Evolutionary conservation across 2,888 invertebrate genomes (phyloP).

Genomic region (Hermodice carunculata): DNA sequence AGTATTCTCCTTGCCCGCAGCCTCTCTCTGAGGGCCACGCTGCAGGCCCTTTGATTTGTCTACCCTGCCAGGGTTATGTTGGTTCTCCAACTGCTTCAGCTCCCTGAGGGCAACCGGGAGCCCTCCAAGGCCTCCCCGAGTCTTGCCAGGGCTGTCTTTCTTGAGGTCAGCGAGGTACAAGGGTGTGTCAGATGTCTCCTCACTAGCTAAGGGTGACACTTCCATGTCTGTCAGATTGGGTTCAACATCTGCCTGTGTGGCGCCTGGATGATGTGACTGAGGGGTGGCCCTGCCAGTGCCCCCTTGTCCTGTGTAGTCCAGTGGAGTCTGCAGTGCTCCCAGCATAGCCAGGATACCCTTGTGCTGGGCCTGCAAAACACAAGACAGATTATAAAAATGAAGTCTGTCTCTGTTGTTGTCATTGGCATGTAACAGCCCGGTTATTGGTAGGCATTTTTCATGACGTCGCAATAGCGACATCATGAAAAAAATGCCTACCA

Average conservation of each 20-base stretch:
- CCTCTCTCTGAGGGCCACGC: too few species aligned
- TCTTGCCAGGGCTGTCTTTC: too few species aligned
- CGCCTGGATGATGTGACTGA: neutral
- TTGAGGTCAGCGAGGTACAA: slow-evolving; percentile 19
- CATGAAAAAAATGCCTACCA: too few species aligned
- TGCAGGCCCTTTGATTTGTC: too few species aligned
- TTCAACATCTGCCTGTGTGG: neutral
- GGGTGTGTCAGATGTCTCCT: slow-evolving; percentile 14
- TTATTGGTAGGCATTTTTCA: too few species aligned
- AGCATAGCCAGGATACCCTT: slow-evolving; percentile 62
- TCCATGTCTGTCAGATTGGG: slow-evolving; percentile 19
- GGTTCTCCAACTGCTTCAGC: slow-evolving; percentile 4
- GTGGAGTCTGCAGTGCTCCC: slow-evolving; percentile 49
- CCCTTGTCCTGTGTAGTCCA: neutral
- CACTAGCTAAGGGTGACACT: slow-evolving; percentile 23
- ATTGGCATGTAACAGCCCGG: too few species aligned
- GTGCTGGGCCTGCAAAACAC: slow-evolving; percentile 62
- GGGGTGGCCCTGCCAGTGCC: neutral
- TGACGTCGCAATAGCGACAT: too few species aligned
- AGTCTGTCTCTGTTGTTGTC: too few species aligned
- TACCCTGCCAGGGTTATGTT: neutral
- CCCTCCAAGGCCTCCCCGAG: too few species aligned
- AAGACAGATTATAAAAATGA: too few species aligned
- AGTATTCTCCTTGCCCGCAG: too few species aligned
- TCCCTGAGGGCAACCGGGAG: slow-evolving; percentile 2